phyloP scores from a whole-genome alignment of 2,113 vertebrate species.

The Galeopterus variegatus region DNA sequence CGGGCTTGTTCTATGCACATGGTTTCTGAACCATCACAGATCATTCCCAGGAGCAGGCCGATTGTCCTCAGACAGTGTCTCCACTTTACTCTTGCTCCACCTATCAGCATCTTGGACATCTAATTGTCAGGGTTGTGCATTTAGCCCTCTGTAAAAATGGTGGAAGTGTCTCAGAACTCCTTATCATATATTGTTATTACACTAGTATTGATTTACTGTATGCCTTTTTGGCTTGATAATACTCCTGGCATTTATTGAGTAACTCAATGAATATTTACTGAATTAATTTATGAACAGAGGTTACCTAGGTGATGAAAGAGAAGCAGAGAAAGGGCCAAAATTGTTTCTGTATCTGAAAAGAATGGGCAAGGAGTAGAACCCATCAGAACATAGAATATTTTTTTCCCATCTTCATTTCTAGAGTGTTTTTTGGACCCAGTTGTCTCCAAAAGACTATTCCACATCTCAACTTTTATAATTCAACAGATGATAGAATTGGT shows the following conservation, averaged over 20 bases:
- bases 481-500: background rate
- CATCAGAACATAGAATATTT: background rate
- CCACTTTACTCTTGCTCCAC: background rate
- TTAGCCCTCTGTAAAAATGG: background rate
- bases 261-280: conserved; percentile 35
- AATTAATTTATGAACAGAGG: conserved; percentile 6
- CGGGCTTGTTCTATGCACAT: background rate
- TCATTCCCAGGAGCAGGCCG: background rate
- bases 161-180: background rate
- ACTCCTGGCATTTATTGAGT: conserved; percentile 15
- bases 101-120: background rate
- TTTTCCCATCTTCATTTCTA: background rate
- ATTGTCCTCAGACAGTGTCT: background rate
- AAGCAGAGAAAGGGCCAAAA: background rate
- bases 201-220: background rate
- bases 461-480: background rate
- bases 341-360: conserved; percentile 15
- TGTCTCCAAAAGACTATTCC: background rate
- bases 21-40: background rate
- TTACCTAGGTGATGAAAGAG: background rate
- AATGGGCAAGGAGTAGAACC: background rate
- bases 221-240: background rate
- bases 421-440: background rate
- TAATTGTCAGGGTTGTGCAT: background rate
- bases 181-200: conserved; percentile 4